Evolutionary conservation across 2,888 invertebrate species (phyloP).

Genomic region (Cerceris ruficornis): DNA sequence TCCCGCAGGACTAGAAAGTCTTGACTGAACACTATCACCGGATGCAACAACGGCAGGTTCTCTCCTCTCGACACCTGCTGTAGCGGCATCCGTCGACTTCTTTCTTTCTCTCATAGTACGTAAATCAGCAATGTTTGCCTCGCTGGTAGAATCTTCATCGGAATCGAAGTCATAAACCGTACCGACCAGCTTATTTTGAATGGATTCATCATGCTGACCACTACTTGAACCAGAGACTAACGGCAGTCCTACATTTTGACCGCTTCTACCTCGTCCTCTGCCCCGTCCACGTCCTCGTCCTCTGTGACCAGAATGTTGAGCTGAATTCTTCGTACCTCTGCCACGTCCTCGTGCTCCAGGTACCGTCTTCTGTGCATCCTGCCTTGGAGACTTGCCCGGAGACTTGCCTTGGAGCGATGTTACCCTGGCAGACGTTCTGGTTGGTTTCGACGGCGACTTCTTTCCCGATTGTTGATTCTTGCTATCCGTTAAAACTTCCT

Average conservation of each 20-base stretch:
- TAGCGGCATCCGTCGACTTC: conserved; percentile 80
- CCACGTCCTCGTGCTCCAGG: conserved; percentile 82
- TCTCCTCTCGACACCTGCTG: conserved; percentile 45
- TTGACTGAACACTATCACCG: conserved; percentile 61
- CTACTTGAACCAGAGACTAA: conserved; percentile 61
- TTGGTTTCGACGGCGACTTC: conserved; percentile 85
- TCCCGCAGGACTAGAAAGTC: conserved; percentile 64
- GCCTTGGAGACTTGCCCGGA: conserved; percentile 85
- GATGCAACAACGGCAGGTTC: conserved; percentile 62
- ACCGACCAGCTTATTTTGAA: conserved; percentile 91
- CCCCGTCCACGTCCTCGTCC: conserved; percentile 77
- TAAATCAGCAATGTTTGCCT: conserved; percentile 88
- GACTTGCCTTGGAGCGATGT: conserved; percentile 85
- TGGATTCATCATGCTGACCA: conserved; percentile 86
- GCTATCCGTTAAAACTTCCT: conserved; percentile 51
- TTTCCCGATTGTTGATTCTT: conserved; percentile 78
- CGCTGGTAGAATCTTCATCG: conserved; percentile 90
- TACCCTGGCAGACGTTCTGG: conserved; percentile 85
- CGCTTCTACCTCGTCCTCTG: conserved; percentile 76
- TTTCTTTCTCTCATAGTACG: conserved; percentile 91
- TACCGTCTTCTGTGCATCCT: conserved; percentile 67
- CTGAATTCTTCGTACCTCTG: conserved; percentile 78
- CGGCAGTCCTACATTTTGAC: conserved; percentile 55
- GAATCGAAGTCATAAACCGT: conserved; percentile 94
- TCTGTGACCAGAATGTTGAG: conserved; percentile 72